Evolutionary conservation across 2,888 invertebrate genomes (phyloP), one percentile per base, ranked within the genome.

Genomic region (Mesochorus sp.): DNA sequence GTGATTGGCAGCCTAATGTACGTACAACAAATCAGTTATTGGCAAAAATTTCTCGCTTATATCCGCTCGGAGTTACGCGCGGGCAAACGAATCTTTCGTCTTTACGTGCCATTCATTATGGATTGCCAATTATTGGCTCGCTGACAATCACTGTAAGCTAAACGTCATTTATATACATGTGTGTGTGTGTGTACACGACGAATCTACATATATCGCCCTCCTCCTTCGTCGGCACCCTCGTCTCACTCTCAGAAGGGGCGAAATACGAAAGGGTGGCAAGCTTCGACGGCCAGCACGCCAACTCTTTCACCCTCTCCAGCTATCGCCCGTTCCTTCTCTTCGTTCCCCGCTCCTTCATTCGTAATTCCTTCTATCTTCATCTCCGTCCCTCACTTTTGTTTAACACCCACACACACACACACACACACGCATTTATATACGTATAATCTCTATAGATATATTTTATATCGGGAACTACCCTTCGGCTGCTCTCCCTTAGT

Each of bases 181-280:
- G 37, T 55, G 37, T n/a, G 42, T 37, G 31, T 57, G 10, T 37
- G 28, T n/a, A n/a, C n/a, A n/a, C n/a, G n/a, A n/a, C 34, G 21
- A 26, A 47, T 75, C 42, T 47, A 55, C 47, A 28, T 51, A 68
- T 61, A 76, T 73, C 76, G 72, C 66, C 57, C 67, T 62, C 80
- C 76, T 72, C 78, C 81, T 78, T 76, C 81, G 75, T 74, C 74
- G 71, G 79, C 83, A 83, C 87, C 86, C 87, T 85, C 84, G 83
- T 83, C 86, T 84, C 86, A 80, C 86, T 84, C 85, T 87, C 81
- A 83, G 85, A 87, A 88, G 87, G 88, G 76, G 86, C 85, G 86
- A 87, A 87, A 86, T 88, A 57, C 73, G 44, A 75, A 62, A 68
- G 74, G 79, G 75, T 66, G 76, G 59, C 66, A 79, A 67, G 71